Evolutionary conservation across 2,888 invertebrate genomes (phyloP), one percentile per base, ranked within the genome.

Genomic region (Ommatoiulus sabulosus): DNA sequence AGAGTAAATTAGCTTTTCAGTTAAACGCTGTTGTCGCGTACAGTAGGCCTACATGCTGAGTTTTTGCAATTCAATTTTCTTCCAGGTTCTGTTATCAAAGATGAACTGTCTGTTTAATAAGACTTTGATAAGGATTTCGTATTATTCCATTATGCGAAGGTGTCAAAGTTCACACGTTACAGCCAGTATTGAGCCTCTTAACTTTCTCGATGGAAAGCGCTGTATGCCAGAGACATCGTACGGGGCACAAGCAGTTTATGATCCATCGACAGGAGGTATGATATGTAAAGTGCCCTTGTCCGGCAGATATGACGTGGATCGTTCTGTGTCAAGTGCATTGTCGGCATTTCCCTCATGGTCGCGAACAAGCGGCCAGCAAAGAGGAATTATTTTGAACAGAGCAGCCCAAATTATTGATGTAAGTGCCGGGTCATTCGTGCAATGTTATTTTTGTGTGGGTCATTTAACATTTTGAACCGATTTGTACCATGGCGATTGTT

Each of bases 351-450:
- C 80, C 15, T 17, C 57, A 15, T 89, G 94, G 94, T 92, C 92
- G 8, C 90, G 91, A 89, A 90, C 92, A 48, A 91, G 93, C 7
- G 92, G 93, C 44, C 91, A 92, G 84, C 93, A 94, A 90, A 91
- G 94, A 89, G 94, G 93, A 8, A 91, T 92, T 88, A 90, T 93
- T 44, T 91, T 94, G 57, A 90, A 91, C 86, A 91, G 91, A 89
- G 92, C 93, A 87, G 93, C 93, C 5, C 89, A 91, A 4, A 91
- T 92, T n/a, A 91, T 93, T 86, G 91, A 92, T 90, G 93, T 93
- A 91, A 63, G 63, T 20, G 7, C 20, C 20, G 20, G 3, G 5
- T n/a, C 63, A 52, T 52, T 52, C 35, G 35, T 35, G 35, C 35
- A 35, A 35, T 35, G 35, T 35, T 2, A 35, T 35, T 35, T n/a